Evolutionary conservation across 2,888 invertebrate species (phyloP), one percentile per base, ranked within the genome.

Genomic region (Polydrusus cervinus): DNA sequence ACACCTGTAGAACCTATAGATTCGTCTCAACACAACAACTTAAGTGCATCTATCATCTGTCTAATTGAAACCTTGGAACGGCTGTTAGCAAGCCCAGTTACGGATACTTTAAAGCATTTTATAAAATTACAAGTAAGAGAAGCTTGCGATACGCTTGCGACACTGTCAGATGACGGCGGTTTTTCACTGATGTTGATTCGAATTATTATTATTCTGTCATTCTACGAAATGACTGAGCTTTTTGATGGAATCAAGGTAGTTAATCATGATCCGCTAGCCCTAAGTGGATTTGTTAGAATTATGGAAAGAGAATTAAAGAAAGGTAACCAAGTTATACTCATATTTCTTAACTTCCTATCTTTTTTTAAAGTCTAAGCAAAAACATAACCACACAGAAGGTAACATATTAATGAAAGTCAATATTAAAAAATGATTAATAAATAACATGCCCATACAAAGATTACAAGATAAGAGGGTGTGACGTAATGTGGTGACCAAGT

Each of bases 231-330:
- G 67, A 76, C 74, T 18, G 74, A 76, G 9, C 43, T 76, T 8
- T 76, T 76, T 49, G 74, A 76, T 66, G 76, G 76, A 11, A 74
- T 76, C n/a, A 73, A 73, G 34, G 74, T 76, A 3, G 74, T 76
- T 9, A 76, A 76, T 49, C 76, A 76, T 20, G 74, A 76, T 60
- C 73, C 76, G 9, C 57, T 74, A 38, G 74, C 74, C 1, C 60
- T 76, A 30, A 76, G 76, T 60, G 76, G 76, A 10, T 74, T 76
- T 38, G 65, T 70, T 38, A 65, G 55, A 71, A 76, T 76, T 43
- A 47, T 76, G 20, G 76, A 76, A 30, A 67, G 71, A 16, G 76
- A 76, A 45, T 30, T 72, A 16, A 76, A 64, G 47, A 76, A 76
- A 68, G 57, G 75, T 75, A 71, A 61, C 11, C 57, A 30, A 5